Evolutionary conservation across 1,140 invertebrate species (phyloP).

Genomic region (Cyclargus thomasi): DNA sequence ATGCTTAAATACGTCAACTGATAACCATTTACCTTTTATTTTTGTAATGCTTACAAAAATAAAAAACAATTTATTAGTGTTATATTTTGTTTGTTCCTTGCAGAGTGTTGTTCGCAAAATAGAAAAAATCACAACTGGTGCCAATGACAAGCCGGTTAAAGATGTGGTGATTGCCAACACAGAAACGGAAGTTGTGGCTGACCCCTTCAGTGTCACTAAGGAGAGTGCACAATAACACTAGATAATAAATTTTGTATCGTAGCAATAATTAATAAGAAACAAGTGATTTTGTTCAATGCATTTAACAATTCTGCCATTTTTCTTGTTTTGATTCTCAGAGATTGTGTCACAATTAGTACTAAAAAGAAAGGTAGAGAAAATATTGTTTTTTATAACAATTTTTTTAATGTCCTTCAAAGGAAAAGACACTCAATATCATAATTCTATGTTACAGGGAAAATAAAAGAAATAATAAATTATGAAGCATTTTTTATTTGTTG

Average conservation of each 20-base stretch:
- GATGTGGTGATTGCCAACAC: slow-evolving; percentile 88
- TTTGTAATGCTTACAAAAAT: too few species aligned
- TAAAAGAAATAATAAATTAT: slow-evolving; percentile 35
- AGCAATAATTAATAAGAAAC: slow-evolving; percentile 17
- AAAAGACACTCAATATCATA: not conserved
- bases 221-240: slow-evolving; percentile 80
- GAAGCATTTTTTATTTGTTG: slow-evolving; percentile 75
- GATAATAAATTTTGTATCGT: slow-evolving; percentile 10
- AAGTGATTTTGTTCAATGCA: slow-evolving; percentile 19
- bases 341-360: not conserved
- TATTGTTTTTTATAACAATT: not conserved
- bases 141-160: slow-evolving; percentile 84
- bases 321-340: not conserved
- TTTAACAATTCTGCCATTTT: slow-evolving; percentile 10
- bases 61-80: too few species aligned
- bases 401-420: not conserved
- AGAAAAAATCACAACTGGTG: slow-evolving; percentile 84
- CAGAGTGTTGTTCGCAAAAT: slow-evolving; percentile 91
- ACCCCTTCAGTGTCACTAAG: slow-evolving; percentile 88
- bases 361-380: not conserved
- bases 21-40: not conserved
- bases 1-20: not conserved
- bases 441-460: slow-evolving; percentile 16
- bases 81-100: slow-evolving; percentile 48
- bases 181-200: slow-evolving; percentile 80